These are phyloP conservation scores for Eudyptes chrysolophus DNA, from an alignment of 2,113 vertebrate species.

Conservation along the genomic window DNA sequence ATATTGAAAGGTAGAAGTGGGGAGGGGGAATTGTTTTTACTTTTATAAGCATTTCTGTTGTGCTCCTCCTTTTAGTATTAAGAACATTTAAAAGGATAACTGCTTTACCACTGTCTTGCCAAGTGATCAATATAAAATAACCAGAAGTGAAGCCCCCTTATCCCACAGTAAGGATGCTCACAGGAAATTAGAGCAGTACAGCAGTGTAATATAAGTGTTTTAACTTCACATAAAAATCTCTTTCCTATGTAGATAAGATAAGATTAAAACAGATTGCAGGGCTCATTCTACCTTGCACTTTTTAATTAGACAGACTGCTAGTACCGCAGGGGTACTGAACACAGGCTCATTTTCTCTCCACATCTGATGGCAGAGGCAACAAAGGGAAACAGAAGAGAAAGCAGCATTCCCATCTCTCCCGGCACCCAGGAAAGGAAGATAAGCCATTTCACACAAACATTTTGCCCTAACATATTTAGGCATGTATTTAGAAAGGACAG, in stretches of 20 bases:
- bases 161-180: background rate
- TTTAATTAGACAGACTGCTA: slow-evolving; percentile 50
- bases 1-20: background rate
- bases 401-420: background rate
- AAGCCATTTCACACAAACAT: background rate
- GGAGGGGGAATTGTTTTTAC: background rate
- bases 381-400: slow-evolving; percentile 3
- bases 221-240: slow-evolving; percentile 1
- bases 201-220: background rate
- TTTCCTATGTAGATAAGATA: background rate
- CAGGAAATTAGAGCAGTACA: background rate
- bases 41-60: background rate
- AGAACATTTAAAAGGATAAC: background rate
- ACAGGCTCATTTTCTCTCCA: background rate
- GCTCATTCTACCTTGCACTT: slow-evolving; percentile 47
- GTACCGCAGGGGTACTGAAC: background rate
- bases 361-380: background rate
- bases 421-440: background rate
- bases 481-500: background rate
- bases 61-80: background rate
- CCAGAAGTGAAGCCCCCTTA: background rate
- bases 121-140: background rate
- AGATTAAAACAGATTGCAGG: slow-evolving; percentile 44
- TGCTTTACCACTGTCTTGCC: background rate
- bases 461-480: background rate